Conservation (phyloP, 2,113 vertebrate genomes). For the Pycnonotus jocosus region DNA sequence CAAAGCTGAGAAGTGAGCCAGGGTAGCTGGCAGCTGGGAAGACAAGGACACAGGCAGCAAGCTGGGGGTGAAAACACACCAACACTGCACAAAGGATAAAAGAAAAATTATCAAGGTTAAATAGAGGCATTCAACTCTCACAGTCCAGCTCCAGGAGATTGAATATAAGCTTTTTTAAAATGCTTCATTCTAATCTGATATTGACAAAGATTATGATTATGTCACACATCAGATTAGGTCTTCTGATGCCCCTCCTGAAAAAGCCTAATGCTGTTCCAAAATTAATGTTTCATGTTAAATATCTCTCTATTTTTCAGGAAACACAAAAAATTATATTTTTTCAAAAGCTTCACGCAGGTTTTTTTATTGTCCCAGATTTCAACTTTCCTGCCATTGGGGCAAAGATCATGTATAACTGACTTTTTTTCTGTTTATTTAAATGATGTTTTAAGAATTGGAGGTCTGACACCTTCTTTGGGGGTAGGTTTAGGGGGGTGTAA, state of each 20-base stretch:
- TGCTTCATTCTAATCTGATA: constrained; percentile 22
- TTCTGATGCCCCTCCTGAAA: constrained; percentile 7
- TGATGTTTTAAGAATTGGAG: constrained; percentile 25
- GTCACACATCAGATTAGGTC: background rate
- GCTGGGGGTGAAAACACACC: background rate
- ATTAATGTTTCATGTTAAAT: background rate
- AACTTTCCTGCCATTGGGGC: background rate
- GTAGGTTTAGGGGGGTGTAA: background rate
- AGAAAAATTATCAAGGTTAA: constrained; percentile 39
- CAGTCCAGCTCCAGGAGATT: background rate
- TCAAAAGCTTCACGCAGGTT: background rate
- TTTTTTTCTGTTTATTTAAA: constrained; percentile 1
- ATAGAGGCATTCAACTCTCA: background rate
- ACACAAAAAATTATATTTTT: background rate
- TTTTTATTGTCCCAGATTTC: constrained; percentile 20
- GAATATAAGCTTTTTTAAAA: background rate
- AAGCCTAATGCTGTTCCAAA: background rate
- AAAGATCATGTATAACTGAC: background rate
- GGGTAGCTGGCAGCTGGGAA: background rate
- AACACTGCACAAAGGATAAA: constrained; percentile 14
- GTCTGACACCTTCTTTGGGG: background rate
- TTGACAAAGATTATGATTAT: constrained; percentile 10
- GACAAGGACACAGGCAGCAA: background rate
- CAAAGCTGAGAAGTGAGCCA: constrained; percentile 1
- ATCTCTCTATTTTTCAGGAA: background rate